These are phyloP conservation scores for Saimiri boliviensis DNA, from an alignment of 2,113 vertebrate genomes.

Conservation along the genomic window DNA sequence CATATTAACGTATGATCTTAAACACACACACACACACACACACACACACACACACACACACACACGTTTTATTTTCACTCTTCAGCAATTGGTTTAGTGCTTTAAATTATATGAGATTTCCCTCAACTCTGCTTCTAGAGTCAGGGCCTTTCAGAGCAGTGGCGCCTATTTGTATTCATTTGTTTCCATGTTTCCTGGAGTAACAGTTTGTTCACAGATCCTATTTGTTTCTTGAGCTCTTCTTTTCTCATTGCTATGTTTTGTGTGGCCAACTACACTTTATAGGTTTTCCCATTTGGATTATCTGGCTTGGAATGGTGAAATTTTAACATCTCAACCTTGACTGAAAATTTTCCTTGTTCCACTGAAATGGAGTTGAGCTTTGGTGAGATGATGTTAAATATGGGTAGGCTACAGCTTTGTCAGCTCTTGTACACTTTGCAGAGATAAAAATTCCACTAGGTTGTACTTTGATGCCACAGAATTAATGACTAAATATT, in stretches of 20 bases:
- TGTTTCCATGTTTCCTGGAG: background rate
- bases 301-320: background rate
- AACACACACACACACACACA: background rate
- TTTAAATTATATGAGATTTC: background rate
- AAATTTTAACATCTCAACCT: background rate
- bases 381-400: background rate
- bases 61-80: background rate
- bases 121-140: background rate
- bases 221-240: background rate
- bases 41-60: background rate
- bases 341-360: background rate
- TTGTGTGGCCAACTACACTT: background rate
- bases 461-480: background rate
- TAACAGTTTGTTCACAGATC: background rate
- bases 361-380: background rate
- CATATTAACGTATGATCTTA: background rate
- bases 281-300: background rate
- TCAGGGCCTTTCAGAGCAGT: background rate
- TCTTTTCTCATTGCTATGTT: background rate
- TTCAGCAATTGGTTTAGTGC: background rate
- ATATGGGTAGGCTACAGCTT: background rate
- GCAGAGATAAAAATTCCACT: background rate
- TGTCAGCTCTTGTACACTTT: background rate
- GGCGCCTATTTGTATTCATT: background rate
- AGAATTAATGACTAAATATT: conserved; percentile 11